Percentiles rank a stretch among this genome's conserved stretches.
phyloP scores from a whole-genome alignment of 2,113 vertebrate species.

The Laterallus jamaicensis region DNA sequence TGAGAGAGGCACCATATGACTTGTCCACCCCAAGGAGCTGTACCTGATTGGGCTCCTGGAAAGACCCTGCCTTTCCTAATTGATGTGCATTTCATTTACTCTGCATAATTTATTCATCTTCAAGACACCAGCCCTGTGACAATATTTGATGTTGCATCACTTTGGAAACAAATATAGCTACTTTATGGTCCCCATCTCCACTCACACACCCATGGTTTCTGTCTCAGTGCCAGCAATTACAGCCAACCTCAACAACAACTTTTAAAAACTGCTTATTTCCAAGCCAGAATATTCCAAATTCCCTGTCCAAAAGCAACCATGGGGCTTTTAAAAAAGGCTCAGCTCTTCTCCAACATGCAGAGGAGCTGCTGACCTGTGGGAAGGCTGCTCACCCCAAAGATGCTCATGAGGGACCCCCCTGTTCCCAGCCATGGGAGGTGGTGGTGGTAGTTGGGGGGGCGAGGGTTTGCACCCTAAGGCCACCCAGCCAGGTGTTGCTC shows the following conservation, averaged over 20 bases:
- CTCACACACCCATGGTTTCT: constrained; percentile 17
- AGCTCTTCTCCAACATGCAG: neutral
- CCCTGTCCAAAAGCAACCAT: neutral
- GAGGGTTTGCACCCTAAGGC: neutral
- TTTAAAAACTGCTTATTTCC: constrained; percentile 35
- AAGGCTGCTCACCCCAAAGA: neutral
- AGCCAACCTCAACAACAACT: constrained; percentile 57
- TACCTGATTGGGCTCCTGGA: constrained; percentile 24
- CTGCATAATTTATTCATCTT: constrained; percentile 54
- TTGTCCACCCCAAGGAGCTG: neutral
- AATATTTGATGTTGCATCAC: constrained; percentile 62
- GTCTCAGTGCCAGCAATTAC: constrained; percentile 51
- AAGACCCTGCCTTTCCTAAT: constrained; percentile 47
- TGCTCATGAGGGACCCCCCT: neutral
- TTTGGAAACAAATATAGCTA: constrained; percentile 51
- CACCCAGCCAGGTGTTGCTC: neutral
- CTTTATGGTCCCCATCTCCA: constrained; percentile 37
- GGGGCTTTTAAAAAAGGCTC: neutral
- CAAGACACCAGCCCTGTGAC: constrained; percentile 57
- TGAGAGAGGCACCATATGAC: constrained; percentile 8
- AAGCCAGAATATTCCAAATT: constrained; percentile 48
- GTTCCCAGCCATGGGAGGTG: neutral
- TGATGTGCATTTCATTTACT: constrained; percentile 72
- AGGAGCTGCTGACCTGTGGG: neutral
- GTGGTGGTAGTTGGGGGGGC: no score